These are phyloP conservation scores for Lasioglossum villosulum DNA, from an alignment of 2,888 invertebrate species.

Conservation along the genomic window DNA sequence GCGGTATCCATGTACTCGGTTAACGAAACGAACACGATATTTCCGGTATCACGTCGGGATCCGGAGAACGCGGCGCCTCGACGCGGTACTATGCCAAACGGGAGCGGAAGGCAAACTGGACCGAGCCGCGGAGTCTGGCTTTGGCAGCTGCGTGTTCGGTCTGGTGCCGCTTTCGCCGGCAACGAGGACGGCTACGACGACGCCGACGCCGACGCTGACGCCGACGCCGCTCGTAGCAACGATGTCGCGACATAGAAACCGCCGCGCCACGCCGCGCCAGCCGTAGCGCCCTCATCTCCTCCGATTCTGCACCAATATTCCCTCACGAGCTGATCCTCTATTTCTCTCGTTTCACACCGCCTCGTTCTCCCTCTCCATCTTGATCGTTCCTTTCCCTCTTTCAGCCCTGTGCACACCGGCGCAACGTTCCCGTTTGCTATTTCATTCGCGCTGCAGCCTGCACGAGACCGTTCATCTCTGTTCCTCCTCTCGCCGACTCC, in stretches of 20 bases:
- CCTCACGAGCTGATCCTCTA: constrained; percentile 45
- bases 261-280: constrained; percentile 25
- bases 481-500: constrained; percentile 63
- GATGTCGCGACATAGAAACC: constrained; percentile 64
- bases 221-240: constrained; percentile 69
- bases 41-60: constrained; percentile 36
- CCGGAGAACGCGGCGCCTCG: constrained; percentile 55
- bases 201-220: constrained; percentile 63
- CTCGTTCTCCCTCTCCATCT: not conserved
- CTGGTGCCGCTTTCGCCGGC: constrained; percentile 69
- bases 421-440: constrained; percentile 18
- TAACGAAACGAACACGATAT: constrained; percentile 15
- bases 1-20: not conserved
- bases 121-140: constrained; percentile 71
- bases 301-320: constrained; percentile 55
- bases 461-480: constrained; percentile 1
- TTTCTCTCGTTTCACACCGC: constrained; percentile 32
- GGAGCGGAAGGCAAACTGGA: constrained; percentile 73
- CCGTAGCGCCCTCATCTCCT: constrained; percentile 69
- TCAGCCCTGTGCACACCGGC: not conserved
- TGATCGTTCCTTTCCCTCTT: constrained; percentile 31
- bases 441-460: constrained; percentile 14
- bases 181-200: constrained; percentile 59
- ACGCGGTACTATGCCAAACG: constrained; percentile 61
- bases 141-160: constrained; percentile 70